phyloP scores from a whole-genome alignment of 2,888 invertebrate genomes.

The Lithosia quadra region DNA sequence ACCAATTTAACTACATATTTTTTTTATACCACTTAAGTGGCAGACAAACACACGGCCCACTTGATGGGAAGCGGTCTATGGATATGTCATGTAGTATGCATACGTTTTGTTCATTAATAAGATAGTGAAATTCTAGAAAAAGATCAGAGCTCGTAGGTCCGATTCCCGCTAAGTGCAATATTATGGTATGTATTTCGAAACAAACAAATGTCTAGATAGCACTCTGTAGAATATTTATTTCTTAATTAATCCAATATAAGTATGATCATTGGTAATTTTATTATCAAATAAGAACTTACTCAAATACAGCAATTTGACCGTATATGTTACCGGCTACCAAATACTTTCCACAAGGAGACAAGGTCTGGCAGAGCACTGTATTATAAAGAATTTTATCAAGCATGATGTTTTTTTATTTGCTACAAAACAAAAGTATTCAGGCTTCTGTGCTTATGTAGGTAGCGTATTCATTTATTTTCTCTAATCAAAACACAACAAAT shows the following conservation, averaged over 20 bases:
- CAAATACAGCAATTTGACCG: constrained; percentile 93
- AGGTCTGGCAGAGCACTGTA: constrained; percentile 92
- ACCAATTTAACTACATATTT: too few relatives aligned
- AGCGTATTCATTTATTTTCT: background rate
- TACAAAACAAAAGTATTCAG: background rate
- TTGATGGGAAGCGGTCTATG: background rate
- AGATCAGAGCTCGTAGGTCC: too few relatives aligned
- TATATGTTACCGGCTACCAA: constrained; percentile 94
- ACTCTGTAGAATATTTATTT: too few relatives aligned
- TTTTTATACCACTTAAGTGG: too few relatives aligned
- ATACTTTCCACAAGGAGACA: constrained; percentile 94
- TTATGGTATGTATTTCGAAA: too few relatives aligned
- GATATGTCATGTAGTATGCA: background rate
- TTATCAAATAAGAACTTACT: constrained; percentile 87
- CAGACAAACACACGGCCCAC: too few relatives aligned
- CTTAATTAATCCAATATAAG: background rate
- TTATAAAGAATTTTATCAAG: constrained; percentile 90
- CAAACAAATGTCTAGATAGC: too few relatives aligned
- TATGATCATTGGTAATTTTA: background rate
- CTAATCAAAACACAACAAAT: background rate
- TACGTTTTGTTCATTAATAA: background rate
- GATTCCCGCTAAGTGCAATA: too few relatives aligned
- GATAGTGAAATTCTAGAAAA: background rate
- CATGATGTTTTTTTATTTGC: constrained; percentile 57
- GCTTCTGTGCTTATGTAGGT: background rate